A percentile compares a stretch with the other conserved stretches of the same genome.
These are phyloP conservation scores for Artibeus jamaicensis DNA, from an alignment of 2,797 vertebrate species.

Conservation along the genomic window DNA sequence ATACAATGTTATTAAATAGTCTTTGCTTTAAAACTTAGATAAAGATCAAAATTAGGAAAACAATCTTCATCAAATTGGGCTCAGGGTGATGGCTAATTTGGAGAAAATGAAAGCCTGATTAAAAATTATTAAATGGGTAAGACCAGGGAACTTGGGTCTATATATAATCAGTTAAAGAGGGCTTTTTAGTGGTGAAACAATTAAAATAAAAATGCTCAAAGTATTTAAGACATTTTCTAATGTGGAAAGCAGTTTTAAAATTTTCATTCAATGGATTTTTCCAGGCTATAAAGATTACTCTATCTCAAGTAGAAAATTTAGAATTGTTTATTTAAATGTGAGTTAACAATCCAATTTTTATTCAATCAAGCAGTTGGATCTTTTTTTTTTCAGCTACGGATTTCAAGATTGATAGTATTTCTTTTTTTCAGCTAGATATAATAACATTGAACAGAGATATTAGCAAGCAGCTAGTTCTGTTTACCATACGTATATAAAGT, in stretches of 20 bases:
- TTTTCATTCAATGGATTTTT: conserved; percentile 46
- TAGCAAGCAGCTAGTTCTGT: conserved; percentile 5
- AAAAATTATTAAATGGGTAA: conserved; percentile 16
- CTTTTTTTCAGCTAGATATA: neutral
- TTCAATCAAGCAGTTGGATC: conserved; percentile 50
- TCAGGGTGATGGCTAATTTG: neutral
- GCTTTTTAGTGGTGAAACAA: neutral
- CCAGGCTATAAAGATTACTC: neutral
- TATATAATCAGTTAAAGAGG: neutral
- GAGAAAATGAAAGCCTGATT: neutral
- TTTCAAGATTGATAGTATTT: conserved; percentile 5
- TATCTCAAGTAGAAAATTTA: conserved; percentile 51
- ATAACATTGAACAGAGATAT: conserved; percentile 30
- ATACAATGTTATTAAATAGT: neutral
- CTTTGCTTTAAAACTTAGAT: conserved; percentile 35
- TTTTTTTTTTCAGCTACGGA: conserved; percentile 22
- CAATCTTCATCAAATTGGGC: neutral
- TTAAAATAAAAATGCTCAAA: conserved; percentile 40
- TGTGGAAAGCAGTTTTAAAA: conserved; percentile 2
- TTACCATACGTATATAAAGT: neutral
- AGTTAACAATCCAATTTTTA: conserved; percentile 60
- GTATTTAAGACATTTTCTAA: neutral
- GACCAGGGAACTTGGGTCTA: neutral
- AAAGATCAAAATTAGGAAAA: conserved; percentile 35
- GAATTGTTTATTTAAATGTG: conserved; percentile 55